Evolutionary conservation across 2,113 vertebrate species (phyloP), one percentile per base, ranked within the genome.

Genomic region (Rhabdornis inornatus): DNA sequence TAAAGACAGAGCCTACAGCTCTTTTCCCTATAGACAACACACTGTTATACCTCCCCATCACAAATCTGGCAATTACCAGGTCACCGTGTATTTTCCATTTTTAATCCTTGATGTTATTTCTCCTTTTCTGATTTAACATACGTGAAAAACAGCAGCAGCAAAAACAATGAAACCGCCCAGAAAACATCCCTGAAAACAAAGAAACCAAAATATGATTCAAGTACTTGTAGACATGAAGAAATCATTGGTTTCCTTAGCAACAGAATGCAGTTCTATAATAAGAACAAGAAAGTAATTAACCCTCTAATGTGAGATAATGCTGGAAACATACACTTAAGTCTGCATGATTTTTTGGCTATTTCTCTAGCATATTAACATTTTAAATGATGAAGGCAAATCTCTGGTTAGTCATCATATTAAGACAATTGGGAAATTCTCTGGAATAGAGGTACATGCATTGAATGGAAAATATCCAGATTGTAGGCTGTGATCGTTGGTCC

Each of bases 241-340:
- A 92, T 91, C 82, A 70, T 69, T 90, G 80, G 96, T 97, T 96
- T 94, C 96, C 96, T 89, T 97, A 96, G 96, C 92, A 96, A 97
- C 96, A 45, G 79, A 92, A 94, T 84, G 72, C 65, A 79, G 83
- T 64, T 96, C 94, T 96, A 94, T 94, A 94, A 90, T 96, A 96
- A 89, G 96, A 97, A 95, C 91, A 90, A 96, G 90, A 80, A 95
- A 95, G 92, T 87, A 95, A 97, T 97, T 97, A 97, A 97, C 94
- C 80, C 83, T 95, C 89, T 95, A 96, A 96, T 92, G 79, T 89
- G 76, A 95, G 82, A 91, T 95, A 97, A 96, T 90, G 65, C 70
- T 95, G 70, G 56, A 96, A 96, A 89, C 49, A 94, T 82, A 95
- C 19, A 7, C 86, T 96, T 93, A 79, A 90, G 40, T 87, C 90